These are phyloP conservation scores for Grallaria varia DNA, from an alignment of 2,113 vertebrate genomes.

Conservation along the genomic window DNA sequence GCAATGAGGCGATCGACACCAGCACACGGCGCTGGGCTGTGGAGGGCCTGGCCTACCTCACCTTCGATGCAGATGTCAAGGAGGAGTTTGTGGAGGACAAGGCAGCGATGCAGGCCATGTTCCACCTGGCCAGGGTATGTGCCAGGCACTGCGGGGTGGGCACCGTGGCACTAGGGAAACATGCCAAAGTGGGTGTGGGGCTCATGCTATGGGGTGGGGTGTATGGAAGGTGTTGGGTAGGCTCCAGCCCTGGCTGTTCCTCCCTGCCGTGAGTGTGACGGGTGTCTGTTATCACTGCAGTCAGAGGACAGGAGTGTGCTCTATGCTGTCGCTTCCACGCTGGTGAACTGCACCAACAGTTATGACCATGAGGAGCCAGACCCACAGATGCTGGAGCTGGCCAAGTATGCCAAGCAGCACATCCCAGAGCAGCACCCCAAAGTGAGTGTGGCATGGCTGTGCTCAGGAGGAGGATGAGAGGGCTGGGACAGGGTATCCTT, in stretches of 20 bases:
- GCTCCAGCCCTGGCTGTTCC: not conserved
- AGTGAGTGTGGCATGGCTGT: slow-evolving; percentile 54
- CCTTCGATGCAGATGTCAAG: slow-evolving; percentile 95
- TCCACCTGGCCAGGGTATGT: slow-evolving; percentile 87
- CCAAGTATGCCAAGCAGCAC: slow-evolving; percentile 97
- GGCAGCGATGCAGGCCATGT: slow-evolving; percentile 88
- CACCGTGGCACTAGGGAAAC: not conserved
- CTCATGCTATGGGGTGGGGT: fast-evolving
- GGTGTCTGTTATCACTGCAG: slow-evolving; percentile 43
- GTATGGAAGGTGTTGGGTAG: not conserved
- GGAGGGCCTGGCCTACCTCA: slow-evolving; percentile 97
- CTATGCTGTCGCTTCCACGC: slow-evolving; percentile 88
- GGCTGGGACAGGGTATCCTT: not conserved
- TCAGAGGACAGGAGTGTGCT: slow-evolving; percentile 92
- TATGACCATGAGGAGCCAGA: slow-evolving; percentile 92
- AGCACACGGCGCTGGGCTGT: slow-evolving; percentile 92
- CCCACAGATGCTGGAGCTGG: slow-evolving; percentile 95
- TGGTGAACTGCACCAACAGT: slow-evolving; percentile 98
- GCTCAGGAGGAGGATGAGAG: fast-evolving
- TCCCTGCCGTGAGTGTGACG: fast-evolving
- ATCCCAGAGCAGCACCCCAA: slow-evolving; percentile 95
- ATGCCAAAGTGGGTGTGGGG: not conserved
- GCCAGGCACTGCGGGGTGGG: fast-evolving
- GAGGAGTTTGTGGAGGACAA: slow-evolving; percentile 92
- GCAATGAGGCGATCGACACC: slow-evolving; percentile 83